Conservation (phyloP, 2,888 invertebrate species). For the Conchocele bisecta region DNA sequence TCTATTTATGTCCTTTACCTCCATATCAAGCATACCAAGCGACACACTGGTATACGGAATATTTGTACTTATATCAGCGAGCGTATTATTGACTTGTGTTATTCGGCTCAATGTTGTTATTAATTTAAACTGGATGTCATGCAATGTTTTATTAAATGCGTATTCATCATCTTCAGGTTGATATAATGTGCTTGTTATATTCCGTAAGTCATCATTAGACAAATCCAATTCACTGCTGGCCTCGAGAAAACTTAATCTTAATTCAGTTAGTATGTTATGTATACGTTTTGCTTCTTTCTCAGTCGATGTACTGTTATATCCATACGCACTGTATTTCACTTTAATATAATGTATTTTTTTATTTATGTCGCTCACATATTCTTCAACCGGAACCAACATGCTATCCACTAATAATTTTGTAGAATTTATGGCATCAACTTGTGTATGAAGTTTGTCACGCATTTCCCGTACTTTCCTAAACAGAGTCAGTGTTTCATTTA, state of each 20-base stretch:
- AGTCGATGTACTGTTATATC: background rate
- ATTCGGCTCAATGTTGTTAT: background rate
- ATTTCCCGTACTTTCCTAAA: no score
- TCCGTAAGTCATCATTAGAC: no score
- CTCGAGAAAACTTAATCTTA: no score
- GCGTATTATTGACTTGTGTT: background rate
- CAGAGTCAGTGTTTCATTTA: no score
- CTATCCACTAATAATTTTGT: no score
- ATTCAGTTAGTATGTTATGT: background rate
- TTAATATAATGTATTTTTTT: no score
- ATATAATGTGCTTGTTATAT: background rate
- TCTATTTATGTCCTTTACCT: slow-evolving; percentile 18
- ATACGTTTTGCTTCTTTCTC: background rate
- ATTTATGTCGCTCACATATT: no score
- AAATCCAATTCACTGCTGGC: no score
- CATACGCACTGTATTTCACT: background rate
- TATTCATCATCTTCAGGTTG: background rate
- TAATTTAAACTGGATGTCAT: background rate
- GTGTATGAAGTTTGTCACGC: no score
- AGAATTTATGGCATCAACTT: no score
- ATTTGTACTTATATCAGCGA: slow-evolving; percentile 9
- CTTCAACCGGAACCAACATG: no score
- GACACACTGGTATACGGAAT: slow-evolving; percentile 24
- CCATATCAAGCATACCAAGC: background rate
- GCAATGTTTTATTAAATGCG: slow-evolving; percentile 17